Base-by-base conservation (phyloP, 2,797 vertebrate species). In the Propithecus perrieri region DNA sequence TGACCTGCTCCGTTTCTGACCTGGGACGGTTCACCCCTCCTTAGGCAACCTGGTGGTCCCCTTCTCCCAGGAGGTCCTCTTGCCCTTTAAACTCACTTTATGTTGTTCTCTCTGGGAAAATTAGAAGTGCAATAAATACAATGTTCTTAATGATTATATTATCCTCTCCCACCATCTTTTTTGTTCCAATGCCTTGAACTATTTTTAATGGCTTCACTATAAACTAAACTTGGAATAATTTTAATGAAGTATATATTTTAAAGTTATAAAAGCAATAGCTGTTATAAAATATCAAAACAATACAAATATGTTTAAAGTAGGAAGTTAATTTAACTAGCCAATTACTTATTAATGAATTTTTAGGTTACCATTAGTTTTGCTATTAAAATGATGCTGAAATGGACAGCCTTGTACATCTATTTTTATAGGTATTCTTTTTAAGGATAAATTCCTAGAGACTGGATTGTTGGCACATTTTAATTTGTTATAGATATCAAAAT, bases 311-410 rank as follows among this genome's bases (percentile, higher is more conserved):
- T 59, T 75, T 30, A 48, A 89, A 14, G 38, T 80, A 75, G 26
- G 14, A 86, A 80, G n/a, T 53, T 43, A 50, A 79, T 85, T 67
- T 91, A 81, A 46, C 48, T 59, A 85, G 71, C 14, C 26, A 83
- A 57, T 41, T 63, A 57, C 2, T 48, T 90, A 74, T 38, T 97
- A 81, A 65, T 79, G 28, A 79, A 24, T 17, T 71, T 67, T 72
- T 79, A 67, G 55, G 28, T 84, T 46, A 72, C 9, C 80, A 91
- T 69, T 61, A 57, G 38, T 69, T 96, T 91, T 86, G 8, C 22
- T 95, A 50, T 61, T 53, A 59, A 94, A 86, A 76, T 59, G 22
- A 80, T 85, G 72, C 14, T 80, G 59, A 95, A 91, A 41, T 67
- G 33, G 71, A 69, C 2, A 81, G 22, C 9, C 15, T 2, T 38